Evolutionary conservation across 1,140 invertebrate genomes (phyloP).

Genomic region (Bombus superbus): DNA sequence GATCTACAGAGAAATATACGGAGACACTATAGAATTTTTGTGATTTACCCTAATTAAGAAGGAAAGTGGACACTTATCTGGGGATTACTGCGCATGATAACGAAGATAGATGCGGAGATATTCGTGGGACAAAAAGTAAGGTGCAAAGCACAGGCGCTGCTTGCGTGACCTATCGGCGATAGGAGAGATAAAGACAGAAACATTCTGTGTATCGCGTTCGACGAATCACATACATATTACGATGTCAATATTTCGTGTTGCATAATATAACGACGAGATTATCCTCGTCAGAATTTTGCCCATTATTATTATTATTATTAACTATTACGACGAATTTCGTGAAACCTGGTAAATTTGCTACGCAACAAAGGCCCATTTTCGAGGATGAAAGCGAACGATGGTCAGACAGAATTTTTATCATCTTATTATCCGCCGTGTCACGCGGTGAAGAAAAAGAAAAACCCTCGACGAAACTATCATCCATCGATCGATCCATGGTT

Average conservation of each 20-base stretch:
- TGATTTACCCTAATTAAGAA: not conserved
- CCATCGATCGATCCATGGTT: constrained; percentile 54
- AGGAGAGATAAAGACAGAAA: constrained; percentile 57
- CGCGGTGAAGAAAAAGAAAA: not conserved
- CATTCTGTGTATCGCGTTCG: constrained; percentile 30
- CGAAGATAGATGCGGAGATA: not conserved
- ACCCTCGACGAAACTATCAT: constrained; percentile 30
- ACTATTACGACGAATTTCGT: constrained; percentile 14
- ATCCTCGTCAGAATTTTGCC: not conserved
- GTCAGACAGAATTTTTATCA: constrained; percentile 63
- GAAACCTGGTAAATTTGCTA: constrained; percentile 28
- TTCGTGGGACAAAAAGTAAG: not conserved
- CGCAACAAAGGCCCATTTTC: constrained; percentile 14
- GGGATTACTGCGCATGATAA: not conserved
- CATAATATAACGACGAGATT: constrained; percentile 16
- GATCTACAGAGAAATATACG: not conserved
- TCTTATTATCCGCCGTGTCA: constrained; percentile 38
- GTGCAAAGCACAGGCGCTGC: constrained; percentile 6
- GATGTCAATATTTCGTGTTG: constrained; percentile 64
- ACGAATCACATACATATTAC: constrained; percentile 45
- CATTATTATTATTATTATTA: constrained; percentile 9
- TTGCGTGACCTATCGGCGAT: constrained; percentile 4
- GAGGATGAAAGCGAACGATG: constrained; percentile 55
- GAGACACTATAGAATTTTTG: not conserved
- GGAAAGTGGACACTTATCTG: not conserved